Base-by-base conservation (phyloP, 2,797 vertebrate species). In the Labroides dimidiatus region DNA sequence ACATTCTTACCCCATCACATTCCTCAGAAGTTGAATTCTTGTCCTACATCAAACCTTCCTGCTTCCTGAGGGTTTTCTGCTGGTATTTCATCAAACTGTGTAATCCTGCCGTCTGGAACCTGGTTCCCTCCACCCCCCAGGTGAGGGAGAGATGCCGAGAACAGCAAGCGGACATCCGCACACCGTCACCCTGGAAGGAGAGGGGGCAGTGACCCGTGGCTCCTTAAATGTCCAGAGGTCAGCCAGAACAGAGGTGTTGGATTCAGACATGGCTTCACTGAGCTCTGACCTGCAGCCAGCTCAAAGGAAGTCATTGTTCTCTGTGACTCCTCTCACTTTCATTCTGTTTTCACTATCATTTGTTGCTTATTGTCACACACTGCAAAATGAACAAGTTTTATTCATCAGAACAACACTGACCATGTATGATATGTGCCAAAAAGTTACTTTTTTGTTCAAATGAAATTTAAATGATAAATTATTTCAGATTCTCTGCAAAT, bases 171-270 rank as follows among this genome's bases (percentile, higher is more conserved):
- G 61, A 77, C 70, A 72, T 84, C 80, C 57, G 58, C 75, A 45
- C 66, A 53, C 50, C 50, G 54, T 78, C 78, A 63, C 63, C 63
- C 63, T 49, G 60, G 9, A n/a, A 24, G 33, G 45, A 48, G 11
- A 36, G 48, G 21, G 62, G 64, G 50, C 70, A 57, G 72, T 82
- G 86, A 87, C 79, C 87, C 79, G 0, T 80, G 60, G n/a, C 62
- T 82, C 57, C 73, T 82, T 80, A 83, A 79, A 78, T 23, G 60
- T 10, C 23, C 65, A 64, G 59, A 78, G 84, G 84, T 84, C 77
- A 73, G 78, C 61, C 81, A 68, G 86, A 81, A 84, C 79, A 85
- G 67, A 87, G 69, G 84, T 84, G 85, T 81, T 84, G 70, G 75
- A 80, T 83, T 84, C 55, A 63, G 71, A 74, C 5, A 11, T 50